Base-by-base conservation (phyloP, 2,888 invertebrate genomes). In the Microplitis manilae region DNA sequence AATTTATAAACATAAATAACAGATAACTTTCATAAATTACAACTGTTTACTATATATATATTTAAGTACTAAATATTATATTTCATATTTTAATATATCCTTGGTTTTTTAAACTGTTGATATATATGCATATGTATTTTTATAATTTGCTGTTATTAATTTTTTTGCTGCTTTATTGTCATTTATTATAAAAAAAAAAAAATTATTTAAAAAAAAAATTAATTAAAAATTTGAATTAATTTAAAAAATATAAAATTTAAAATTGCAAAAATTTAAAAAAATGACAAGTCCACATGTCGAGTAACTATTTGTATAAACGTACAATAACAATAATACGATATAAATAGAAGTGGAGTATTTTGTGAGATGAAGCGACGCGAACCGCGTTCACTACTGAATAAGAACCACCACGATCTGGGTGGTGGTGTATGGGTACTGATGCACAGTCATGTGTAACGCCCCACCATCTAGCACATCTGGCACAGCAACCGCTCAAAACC, bases 391-490 rank as follows among this genome's bases (percentile, higher is more conserved):
- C 70, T 76, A 61, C 60, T 40, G 68, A 70, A 70, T 50, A 50
- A 50, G 70, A 70, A 38, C 68, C 68, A 68, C n/a, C 68, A 39
- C 69, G 39, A 39, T 75, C 50, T 50, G 50, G 50, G 50, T 50
- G 50, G 50, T 8, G 50, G 50, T 50, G 50, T 50, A 50, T 50
- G 50, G 50, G 9, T 60, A 41, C 20, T 68, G 75, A 62, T 61
- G 67, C 73, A 65, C 59, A 41, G 68, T 68, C 68, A 68, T 72
- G 76, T 50, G 65, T 71, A 73, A 76, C 68, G 68, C 77, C 77
- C 74, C 74, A 67, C 77, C 71, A 77, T 77, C 67, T 65, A 62
- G 59, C 50, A 77, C 77, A 77, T 77, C 77, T 77, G 77, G 65
- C 77, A 68, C 68, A 68, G 67, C 65, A 73, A 77, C 77, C 72